Evolutionary conservation across 2,797 vertebrate genomes (phyloP).

Genomic region (Poecilia picta): DNA sequence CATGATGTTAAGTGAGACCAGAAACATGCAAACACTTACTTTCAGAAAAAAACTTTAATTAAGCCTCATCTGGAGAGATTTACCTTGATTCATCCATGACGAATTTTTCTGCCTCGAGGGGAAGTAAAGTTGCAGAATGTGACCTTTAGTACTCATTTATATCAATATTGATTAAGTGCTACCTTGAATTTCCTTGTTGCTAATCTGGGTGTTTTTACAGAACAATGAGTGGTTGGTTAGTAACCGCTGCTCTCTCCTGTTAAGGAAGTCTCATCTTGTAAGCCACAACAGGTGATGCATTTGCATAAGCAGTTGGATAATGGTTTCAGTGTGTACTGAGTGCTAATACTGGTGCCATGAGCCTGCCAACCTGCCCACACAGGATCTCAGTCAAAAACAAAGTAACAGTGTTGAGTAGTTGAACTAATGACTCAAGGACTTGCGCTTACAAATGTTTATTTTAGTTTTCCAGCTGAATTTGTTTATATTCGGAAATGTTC

Average conservation of each 20-base stretch:
- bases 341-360: constrained; percentile 21
- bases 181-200: neutral
- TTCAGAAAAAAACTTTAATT: neutral
- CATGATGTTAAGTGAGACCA: neutral
- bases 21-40: neutral
- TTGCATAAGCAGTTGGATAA: constrained; percentile 58
- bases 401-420: constrained; percentile 3
- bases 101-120: neutral
- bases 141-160: neutral
- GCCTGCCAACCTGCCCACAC: constrained; percentile 19
- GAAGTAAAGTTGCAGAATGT: neutral
- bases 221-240: constrained; percentile 9
- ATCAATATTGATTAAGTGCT: neutral
- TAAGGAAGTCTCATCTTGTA: constrained; percentile 35
- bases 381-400: constrained; percentile 25
- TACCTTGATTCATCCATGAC: neutral
- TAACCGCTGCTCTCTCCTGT: constrained; percentile 14
- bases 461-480: constrained; percentile 7
- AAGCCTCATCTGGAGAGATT: neutral
- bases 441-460: neutral
- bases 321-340: constrained; percentile 20
- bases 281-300: constrained; percentile 56
- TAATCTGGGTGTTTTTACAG: constrained; percentile 2
- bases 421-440: neutral
- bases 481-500: constrained; percentile 4